Percentiles rank a stretch among this genome's conserved stretches.
These are phyloP conservation scores for Clarias laeviceps DNA, from an alignment of 2,797 vertebrate species.

Conservation along the genomic window DNA sequence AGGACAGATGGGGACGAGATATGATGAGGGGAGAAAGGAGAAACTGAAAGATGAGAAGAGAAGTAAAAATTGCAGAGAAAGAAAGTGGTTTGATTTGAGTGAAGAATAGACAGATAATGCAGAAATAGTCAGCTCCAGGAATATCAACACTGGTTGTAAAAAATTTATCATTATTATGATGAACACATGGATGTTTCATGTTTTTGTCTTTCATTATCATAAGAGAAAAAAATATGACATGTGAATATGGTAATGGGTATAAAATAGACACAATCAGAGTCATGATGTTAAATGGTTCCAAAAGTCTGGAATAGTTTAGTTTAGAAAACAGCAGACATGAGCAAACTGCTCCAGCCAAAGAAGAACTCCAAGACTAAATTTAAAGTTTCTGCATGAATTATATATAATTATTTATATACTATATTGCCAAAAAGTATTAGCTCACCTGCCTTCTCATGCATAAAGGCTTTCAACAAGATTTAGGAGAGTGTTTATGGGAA, in stretches of 20 bases:
- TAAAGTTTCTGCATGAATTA: not conserved
- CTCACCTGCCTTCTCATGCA: too few relatives aligned
- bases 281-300: not conserved
- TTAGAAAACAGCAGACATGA: not conserved
- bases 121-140: not conserved
- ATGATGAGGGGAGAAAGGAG: not conserved
- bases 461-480: too few relatives aligned
- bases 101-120: not conserved
- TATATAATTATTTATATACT: too few relatives aligned
- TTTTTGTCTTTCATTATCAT: not conserved
- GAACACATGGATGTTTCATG: not conserved
- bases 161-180: not conserved
- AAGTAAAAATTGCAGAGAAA: not conserved
- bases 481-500: too few relatives aligned
- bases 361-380: not conserved
- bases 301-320: too few relatives aligned
- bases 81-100: not conserved
- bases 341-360: not conserved
- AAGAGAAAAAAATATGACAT: not conserved
- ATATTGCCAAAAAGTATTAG: too few relatives aligned
- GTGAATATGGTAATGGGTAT: not conserved
- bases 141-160: not conserved
- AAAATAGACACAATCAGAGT: too few relatives aligned
- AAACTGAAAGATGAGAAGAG: conserved; percentile 10
- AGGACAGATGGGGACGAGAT: conserved; percentile 27